phyloP scores from a whole-genome alignment of 2,888 invertebrate genomes.

The Lagria hirta region DNA sequence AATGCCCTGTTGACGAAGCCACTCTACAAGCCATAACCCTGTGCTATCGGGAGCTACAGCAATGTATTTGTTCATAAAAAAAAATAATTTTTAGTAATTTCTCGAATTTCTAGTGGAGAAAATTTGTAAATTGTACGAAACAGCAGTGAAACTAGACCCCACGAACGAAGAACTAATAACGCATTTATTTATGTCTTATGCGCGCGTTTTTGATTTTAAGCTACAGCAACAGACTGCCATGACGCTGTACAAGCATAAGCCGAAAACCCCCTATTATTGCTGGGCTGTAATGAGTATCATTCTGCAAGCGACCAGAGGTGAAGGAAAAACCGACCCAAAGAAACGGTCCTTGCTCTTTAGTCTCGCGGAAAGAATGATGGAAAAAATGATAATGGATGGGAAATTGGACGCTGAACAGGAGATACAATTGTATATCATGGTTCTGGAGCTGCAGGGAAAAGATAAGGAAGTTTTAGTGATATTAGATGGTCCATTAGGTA shows the following conservation, averaged over 20 bases:
- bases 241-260: conserved; percentile 84
- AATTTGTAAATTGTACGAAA: conserved; percentile 87
- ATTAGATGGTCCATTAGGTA: conserved; percentile 74
- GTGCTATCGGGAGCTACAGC: conserved; percentile 89
- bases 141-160: conserved; percentile 82
- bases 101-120: conserved; percentile 77
- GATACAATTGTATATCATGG: conserved; percentile 85
- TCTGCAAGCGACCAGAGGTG: conserved; percentile 71
- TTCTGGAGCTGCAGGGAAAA: conserved; percentile 79
- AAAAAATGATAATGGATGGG: conserved; percentile 82
- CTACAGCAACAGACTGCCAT: conserved; percentile 89
- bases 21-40: conserved; percentile 95
- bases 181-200: conserved; percentile 95
- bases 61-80: conserved; percentile 60
- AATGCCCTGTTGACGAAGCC: conserved; percentile 85
- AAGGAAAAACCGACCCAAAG: conserved; percentile 41
- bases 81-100: conserved; percentile 10
- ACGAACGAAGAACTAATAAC: conserved; percentile 89
- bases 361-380: conserved; percentile 91
- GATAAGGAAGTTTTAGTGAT: conserved; percentile 79
- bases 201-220: conserved; percentile 84
- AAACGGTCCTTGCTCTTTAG: conserved; percentile 70
- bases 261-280: conserved; percentile 95
- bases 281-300: conserved; percentile 98
- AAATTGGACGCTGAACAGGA: conserved; percentile 94